Percentiles rank a stretch among this genome's conserved stretches.
Evolutionary conservation across 2,113 vertebrate genomes (phyloP).

Genomic region (Tetrax tetrax): DNA sequence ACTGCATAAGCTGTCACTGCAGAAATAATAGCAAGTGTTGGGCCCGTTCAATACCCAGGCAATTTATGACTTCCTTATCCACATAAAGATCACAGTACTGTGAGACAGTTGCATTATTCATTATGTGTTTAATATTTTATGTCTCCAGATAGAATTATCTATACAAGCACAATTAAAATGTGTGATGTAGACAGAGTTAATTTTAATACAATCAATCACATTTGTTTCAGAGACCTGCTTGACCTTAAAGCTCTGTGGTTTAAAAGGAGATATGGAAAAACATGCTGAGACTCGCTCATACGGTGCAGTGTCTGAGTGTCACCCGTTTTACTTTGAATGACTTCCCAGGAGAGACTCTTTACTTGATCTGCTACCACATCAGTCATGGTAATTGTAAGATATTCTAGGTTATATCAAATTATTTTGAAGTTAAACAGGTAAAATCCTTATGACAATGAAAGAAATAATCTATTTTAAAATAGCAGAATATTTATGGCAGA

Average conservation of each 20-base stretch:
- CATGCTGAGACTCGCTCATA: not conserved
- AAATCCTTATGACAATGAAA: not conserved
- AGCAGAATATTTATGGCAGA: not conserved
- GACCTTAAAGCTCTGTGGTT: not conserved
- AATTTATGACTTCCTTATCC: constrained; percentile 26
- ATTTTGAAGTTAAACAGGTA: not conserved
- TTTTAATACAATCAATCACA: constrained; percentile 15
- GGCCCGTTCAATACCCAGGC: not conserved
- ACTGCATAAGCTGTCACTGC: not conserved
- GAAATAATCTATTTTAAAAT: not conserved
- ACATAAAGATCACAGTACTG: not conserved
- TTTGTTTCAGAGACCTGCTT: not conserved
- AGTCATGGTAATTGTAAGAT: not conserved
- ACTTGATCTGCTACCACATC: not conserved
- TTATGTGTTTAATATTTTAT: constrained; percentile 47
- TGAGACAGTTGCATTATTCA: constrained; percentile 45
- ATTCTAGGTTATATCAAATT: not conserved
- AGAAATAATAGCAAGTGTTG: constrained; percentile 5
- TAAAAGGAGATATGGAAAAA: not conserved
- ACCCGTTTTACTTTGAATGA: not conserved
- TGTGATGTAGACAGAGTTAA: not conserved
- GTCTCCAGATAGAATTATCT: not conserved
- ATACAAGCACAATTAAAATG: constrained; percentile 25
- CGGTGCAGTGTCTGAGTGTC: not conserved
- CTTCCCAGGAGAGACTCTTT: not conserved